Evolutionary conservation across 2,888 invertebrate genomes (phyloP).

Genomic region (Conops quadrifasciatus): DNA sequence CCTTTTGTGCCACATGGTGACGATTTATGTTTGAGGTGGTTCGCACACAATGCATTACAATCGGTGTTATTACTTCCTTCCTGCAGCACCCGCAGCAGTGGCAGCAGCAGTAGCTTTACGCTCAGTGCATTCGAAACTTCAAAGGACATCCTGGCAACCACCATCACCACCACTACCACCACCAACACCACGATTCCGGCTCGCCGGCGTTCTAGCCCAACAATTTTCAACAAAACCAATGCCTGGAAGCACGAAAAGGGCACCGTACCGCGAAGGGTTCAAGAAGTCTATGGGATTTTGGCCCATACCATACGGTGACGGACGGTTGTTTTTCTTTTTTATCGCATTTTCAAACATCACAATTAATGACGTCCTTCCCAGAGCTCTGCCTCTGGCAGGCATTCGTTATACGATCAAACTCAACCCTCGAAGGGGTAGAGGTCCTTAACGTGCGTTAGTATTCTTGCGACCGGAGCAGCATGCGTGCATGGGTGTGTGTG

Average conservation of each 20-base stretch:
- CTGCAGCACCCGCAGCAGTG: slow-evolving; percentile 16
- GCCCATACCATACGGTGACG: background rate
- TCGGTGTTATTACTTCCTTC: slow-evolving; percentile 27
- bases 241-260: slow-evolving; percentile 10
- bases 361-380: slow-evolving; percentile 26
- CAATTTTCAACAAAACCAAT: slow-evolving; percentile 14
- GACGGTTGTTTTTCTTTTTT: slow-evolving; percentile 11
- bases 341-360: slow-evolving; percentile 12
- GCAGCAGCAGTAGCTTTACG: slow-evolving; percentile 27
- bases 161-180: background rate
- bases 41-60: slow-evolving; percentile 13
- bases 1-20: slow-evolving; percentile 7
- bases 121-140: slow-evolving; percentile 29
- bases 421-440: slow-evolving; percentile 8
- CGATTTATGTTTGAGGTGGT: background rate
- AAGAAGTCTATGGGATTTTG: background rate
- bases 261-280: slow-evolving; percentile 13
- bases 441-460: background rate
- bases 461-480: background rate
- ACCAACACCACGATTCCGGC: background rate
- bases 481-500: slow-evolving; percentile 15
- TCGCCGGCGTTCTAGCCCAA: slow-evolving; percentile 9
- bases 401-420: background rate
- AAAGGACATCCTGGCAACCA: slow-evolving; percentile 26
- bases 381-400: slow-evolving; percentile 10